Conservation (phyloP, 2,113 vertebrate species). For the Ceyx margarethae region DNA sequence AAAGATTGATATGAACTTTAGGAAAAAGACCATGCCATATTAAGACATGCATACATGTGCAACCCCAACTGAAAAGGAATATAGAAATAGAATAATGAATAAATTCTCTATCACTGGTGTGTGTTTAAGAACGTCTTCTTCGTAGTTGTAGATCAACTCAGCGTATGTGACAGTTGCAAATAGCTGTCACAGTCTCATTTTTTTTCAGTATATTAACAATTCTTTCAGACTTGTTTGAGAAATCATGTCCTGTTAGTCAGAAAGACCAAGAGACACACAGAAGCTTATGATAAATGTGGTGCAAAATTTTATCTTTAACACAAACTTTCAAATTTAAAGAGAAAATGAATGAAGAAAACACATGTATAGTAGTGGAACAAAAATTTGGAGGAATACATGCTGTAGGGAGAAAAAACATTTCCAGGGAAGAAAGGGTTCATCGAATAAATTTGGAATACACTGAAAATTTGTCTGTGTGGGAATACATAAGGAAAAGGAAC, state of each 20-base stretch:
- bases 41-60: background rate
- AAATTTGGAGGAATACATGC: background rate
- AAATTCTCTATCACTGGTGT: background rate
- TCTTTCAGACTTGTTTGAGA: background rate
- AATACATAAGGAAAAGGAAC: background rate
- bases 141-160: background rate
- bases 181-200: background rate
- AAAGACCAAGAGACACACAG: background rate
- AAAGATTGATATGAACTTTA: background rate
- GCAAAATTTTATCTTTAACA: background rate
- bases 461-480: background rate
- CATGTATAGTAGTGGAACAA: background rate
- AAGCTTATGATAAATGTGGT: background rate
- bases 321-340: background rate
- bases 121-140: background rate
- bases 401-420: background rate
- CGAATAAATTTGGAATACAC: slow-evolving; percentile 6
- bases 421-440: slow-evolving; percentile 3
- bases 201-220: background rate
- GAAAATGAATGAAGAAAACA: background rate
- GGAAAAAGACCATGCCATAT: background rate
- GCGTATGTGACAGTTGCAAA: background rate
- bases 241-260: background rate
- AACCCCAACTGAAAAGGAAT: background rate
- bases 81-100: background rate